These are phyloP conservation scores for Lateolabrax maculatus DNA, from an alignment of 2,797 vertebrate species.

Conservation along the genomic window DNA sequence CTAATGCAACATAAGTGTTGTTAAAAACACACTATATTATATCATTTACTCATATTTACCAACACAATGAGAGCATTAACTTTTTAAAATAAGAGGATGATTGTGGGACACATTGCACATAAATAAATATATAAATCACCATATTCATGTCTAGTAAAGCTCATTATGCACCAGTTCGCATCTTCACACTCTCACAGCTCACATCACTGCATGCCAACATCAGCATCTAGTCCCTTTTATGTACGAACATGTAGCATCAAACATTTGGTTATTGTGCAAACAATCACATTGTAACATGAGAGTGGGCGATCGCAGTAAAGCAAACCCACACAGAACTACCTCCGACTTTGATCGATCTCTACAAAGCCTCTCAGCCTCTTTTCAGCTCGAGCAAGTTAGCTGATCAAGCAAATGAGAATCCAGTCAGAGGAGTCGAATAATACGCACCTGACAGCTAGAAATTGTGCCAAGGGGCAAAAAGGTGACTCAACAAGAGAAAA, in stretches of 20 bases:
- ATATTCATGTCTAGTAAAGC: not conserved
- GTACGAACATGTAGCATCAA: not conserved
- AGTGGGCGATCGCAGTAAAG: no score
- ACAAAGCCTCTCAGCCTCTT: no score
- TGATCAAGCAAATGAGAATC: no score
- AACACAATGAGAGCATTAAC: not conserved
- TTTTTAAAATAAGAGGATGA: not conserved
- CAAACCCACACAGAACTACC: no score
- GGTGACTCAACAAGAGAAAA: not conserved
- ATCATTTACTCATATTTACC: not conserved
- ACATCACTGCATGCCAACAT: not conserved
- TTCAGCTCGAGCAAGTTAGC: no score
- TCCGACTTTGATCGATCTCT: no score
- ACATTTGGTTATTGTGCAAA: not conserved
- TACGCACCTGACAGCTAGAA: no score
- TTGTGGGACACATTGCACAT: not conserved
- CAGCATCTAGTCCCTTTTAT: not conserved
- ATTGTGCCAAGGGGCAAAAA: not conserved
- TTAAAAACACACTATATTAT: not conserved
- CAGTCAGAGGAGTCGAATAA: no score
- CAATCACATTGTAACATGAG: no score
- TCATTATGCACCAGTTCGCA: not conserved
- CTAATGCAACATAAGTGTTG: not conserved
- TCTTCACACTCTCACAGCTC: not conserved
- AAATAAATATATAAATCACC: no score